Evolutionary conservation across 2,113 vertebrate species (phyloP).

Genomic region (Caretta caretta): DNA sequence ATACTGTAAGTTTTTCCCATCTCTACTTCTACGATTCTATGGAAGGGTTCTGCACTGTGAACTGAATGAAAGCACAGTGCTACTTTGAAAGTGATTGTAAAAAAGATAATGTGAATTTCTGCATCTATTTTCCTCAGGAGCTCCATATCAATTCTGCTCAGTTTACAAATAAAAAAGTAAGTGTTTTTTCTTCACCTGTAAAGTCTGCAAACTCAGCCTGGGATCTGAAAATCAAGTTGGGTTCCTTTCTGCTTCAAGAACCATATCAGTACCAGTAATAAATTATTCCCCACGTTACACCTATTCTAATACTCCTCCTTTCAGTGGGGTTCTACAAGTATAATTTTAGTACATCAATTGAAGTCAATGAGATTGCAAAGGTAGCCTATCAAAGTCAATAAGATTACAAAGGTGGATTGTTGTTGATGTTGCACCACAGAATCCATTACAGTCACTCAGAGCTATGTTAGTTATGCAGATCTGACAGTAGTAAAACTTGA

Average conservation of each 20-base stretch:
- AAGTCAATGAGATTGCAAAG: slow-evolving; percentile 1
- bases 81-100: not conserved
- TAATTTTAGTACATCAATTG: slow-evolving; percentile 20
- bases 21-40: not conserved
- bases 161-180: not conserved
- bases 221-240: not conserved
- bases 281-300: not conserved
- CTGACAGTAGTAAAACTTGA: not conserved
- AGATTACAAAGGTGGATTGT: not conserved
- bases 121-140: not conserved
- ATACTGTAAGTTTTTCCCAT: not conserved
- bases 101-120: rapidly evolving
- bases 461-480: not conserved
- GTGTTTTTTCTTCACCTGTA: not conserved
- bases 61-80: not conserved
- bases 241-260: not conserved
- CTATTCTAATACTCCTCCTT: slow-evolving; percentile 12
- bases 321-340: not conserved
- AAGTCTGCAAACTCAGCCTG: not conserved
- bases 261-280: not conserved
- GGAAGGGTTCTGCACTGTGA: not conserved
- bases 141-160: not conserved
- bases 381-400: not conserved
- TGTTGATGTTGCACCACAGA: not conserved
- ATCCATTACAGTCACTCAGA: not conserved